A percentile compares a stretch with the other conserved stretches of the same genome.
These are phyloP conservation scores for Eunapius fragilis DNA, from an alignment of 37 sponge, comb jelly and placozoan species.

Conservation along the genomic window DNA sequence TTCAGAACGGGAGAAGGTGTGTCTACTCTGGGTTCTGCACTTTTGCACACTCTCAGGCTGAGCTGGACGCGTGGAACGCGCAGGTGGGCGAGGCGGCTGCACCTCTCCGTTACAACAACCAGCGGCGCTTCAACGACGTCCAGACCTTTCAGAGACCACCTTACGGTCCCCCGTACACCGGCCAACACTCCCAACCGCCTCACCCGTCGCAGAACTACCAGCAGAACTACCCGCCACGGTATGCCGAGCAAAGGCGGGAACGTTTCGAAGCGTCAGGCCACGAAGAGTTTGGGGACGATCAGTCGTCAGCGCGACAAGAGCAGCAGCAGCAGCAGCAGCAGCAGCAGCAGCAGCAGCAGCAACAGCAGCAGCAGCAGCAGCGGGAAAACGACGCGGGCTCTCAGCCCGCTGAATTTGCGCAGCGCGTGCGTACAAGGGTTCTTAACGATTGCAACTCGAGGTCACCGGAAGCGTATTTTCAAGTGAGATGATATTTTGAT, in stretches of 20 bases:
- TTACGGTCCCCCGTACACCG: not conserved
- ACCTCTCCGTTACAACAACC: not conserved
- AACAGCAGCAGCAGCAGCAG: too few species aligned
- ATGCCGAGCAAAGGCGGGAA: not conserved
- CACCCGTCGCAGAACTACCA: not conserved
- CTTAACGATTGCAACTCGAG: constrained; percentile 13
- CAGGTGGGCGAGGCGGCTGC: not conserved
- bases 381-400: not conserved
- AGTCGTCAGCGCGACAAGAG: too few species aligned
- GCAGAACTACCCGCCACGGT: not conserved
- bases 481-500: constrained; percentile 16
- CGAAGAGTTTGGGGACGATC: constrained; percentile 51
- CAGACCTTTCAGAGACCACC: too few species aligned
- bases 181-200: not conserved
- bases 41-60: constrained; percentile 84
- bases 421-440: not conserved
- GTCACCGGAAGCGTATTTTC: not conserved
- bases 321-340: too few species aligned
- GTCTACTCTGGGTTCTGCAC: constrained; percentile 80
- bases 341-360: too few species aligned
- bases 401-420: constrained; percentile 26
- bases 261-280: not conserved
- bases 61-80: constrained; percentile 82
- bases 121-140: too few species aligned
- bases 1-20: constrained; percentile 67